Conservation (phyloP, 1,140 invertebrate genomes). For the Bombyx mandarina region DNA sequence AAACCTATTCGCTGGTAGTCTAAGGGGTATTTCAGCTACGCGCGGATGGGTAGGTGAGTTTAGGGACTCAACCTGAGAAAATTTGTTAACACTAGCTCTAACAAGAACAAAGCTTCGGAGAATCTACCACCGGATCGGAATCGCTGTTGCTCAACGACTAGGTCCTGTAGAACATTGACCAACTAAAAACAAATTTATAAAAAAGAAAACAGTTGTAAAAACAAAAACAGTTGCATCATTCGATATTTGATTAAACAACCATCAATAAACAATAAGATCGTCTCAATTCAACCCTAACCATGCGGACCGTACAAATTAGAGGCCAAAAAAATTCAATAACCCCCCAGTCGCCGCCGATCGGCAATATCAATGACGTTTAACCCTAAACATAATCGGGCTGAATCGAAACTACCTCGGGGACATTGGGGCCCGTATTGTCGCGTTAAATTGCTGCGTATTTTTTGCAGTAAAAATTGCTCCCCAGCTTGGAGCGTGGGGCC, state of each 20-base stretch:
- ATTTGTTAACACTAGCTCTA: no score
- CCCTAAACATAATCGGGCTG: constrained; percentile 64
- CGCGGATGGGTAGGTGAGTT: no score
- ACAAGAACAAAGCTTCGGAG: no score
- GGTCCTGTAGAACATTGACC: no score
- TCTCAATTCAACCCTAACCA: constrained; percentile 44
- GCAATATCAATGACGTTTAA: constrained; percentile 68
- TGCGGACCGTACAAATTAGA: constrained; percentile 62
- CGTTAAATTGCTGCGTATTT: constrained; percentile 66
- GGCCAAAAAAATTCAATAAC: constrained; percentile 54
- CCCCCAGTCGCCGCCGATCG: constrained; percentile 44
- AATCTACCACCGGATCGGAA: no score
- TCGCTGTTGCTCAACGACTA: no score
- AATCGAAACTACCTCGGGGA: constrained; percentile 68
- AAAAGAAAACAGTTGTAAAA: neutral
- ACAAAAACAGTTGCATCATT: neutral
- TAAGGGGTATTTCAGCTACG: no score
- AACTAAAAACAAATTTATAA: no score
- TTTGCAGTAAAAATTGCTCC: constrained; percentile 59
- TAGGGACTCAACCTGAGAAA: no score
- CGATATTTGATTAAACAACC: constrained; percentile 37
- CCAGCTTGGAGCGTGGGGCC: constrained; percentile 46
- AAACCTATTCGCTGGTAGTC: no score
- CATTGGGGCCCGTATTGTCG: constrained; percentile 43
- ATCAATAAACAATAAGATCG: constrained; percentile 47